Conservation (phyloP, 2,113 vertebrate genomes). For the Irena cyanogastra region DNA sequence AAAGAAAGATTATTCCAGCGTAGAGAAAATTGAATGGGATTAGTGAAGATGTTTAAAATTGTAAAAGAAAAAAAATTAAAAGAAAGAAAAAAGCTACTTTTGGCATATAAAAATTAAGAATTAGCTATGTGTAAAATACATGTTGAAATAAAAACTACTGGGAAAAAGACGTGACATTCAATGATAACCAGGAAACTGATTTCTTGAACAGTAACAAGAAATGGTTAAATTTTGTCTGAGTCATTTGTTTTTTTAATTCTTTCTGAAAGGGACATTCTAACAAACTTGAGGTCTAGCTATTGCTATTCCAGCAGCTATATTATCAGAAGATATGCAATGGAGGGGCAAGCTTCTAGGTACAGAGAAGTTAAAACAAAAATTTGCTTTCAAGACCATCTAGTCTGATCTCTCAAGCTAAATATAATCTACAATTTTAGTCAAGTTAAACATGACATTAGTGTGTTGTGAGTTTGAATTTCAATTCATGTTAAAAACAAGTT, state of each 20-base stretch:
- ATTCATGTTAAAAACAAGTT: not conserved
- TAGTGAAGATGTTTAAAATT: not conserved
- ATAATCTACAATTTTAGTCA: not conserved
- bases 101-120: not conserved
- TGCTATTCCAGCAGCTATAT: not conserved
- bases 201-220: not conserved
- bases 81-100: not conserved
- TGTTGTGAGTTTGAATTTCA: not conserved
- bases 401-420: not conserved
- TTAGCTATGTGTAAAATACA: not conserved
- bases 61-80: not conserved
- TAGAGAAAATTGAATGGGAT: not conserved
- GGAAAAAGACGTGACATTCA: accelerated
- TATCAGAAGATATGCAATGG: not conserved
- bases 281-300: not conserved
- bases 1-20: not conserved
- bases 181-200: not conserved
- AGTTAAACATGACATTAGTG: not conserved
- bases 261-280: not conserved
- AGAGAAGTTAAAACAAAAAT: not conserved
- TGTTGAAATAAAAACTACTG: not conserved
- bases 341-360: not conserved
- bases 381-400: not conserved
- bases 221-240: not conserved
- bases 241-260: not conserved